These are phyloP conservation scores for Pteropus alecto DNA, from an alignment of 2,113 vertebrate genomes.

Conservation along the genomic window DNA sequence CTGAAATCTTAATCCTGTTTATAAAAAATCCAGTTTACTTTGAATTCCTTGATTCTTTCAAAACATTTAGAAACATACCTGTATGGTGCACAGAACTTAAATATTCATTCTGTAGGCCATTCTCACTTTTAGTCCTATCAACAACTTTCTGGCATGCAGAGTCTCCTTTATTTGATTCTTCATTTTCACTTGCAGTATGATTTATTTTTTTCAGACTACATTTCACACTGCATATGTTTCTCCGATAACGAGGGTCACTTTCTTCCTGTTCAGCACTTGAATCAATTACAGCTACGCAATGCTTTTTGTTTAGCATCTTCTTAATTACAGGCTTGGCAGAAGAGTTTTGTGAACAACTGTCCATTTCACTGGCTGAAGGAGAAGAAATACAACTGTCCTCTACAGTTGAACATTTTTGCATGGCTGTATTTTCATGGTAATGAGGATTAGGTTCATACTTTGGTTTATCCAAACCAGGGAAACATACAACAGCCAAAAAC, in stretches of 20 bases:
- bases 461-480: constrained; percentile 92
- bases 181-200: constrained; percentile 80
- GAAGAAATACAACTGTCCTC: constrained; percentile 83
- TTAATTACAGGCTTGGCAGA: constrained; percentile 81
- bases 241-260: constrained; percentile 77
- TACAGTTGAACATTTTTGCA: constrained; percentile 73
- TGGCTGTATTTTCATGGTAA: constrained; percentile 82
- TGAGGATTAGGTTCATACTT: constrained; percentile 89
- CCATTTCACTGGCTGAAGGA: constrained; percentile 81
- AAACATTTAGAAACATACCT: constrained; percentile 79
- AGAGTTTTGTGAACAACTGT: constrained; percentile 77
- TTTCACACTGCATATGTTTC: constrained; percentile 79
- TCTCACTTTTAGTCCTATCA: constrained; percentile 80
- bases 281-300: constrained; percentile 78
- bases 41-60: constrained; percentile 26
- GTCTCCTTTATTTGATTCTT: constrained; percentile 82
- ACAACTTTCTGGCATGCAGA: constrained; percentile 80
- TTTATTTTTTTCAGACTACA: constrained; percentile 81
- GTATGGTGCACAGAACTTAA: constrained; percentile 81
- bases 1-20: constrained; percentile 26
- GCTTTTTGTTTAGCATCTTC: constrained; percentile 84
- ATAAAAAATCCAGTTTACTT: constrained; percentile 16
- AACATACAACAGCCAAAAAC: constrained; percentile 99
- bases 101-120: constrained; percentile 85
- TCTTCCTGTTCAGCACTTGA: constrained; percentile 80